Conservation (phyloP, 1,140 invertebrate species). For the Brachionus asplanchnoidis region DNA sequence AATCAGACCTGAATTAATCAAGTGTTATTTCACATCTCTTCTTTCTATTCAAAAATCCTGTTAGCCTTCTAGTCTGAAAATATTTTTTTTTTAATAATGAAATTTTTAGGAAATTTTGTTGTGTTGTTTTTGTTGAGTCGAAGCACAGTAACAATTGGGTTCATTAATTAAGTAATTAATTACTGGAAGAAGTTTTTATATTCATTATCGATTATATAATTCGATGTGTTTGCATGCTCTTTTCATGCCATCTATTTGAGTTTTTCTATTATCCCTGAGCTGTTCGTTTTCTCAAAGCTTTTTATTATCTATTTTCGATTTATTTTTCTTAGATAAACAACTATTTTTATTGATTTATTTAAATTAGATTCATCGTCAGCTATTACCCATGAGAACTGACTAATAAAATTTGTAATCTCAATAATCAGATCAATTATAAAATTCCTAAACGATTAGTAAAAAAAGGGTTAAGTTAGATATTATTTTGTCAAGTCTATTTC, state of each 20-base stretch:
- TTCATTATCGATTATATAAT: conserved; percentile 3
- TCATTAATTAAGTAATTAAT: conserved; percentile 20
- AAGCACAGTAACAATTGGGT: conserved; percentile 5
- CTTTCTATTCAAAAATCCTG: too few relatives aligned
- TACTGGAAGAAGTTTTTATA: neutral
- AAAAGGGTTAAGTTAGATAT: too few relatives aligned
- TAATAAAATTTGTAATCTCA: neutral
- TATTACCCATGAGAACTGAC: neutral
- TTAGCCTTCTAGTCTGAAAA: too few relatives aligned
- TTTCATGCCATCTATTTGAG: neutral
- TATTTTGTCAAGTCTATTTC: too few relatives aligned
- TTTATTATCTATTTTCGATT: neutral
- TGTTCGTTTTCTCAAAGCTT: neutral
- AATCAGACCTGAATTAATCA: neutral
- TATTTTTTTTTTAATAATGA: too few relatives aligned
- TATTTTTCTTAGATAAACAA: conserved; percentile 16
- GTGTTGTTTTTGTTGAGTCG: neutral
- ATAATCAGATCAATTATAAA: neutral
- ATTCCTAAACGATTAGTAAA: neutral
- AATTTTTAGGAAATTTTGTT: neutral
- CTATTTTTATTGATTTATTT: conserved; percentile 19
- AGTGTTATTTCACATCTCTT: neutral
- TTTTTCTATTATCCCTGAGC: neutral
- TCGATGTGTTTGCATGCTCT: conserved; percentile 16
- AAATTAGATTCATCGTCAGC: neutral